Percentiles rank a stretch among this genome's conserved stretches.
These are phyloP conservation scores for Abrostola triplasia DNA, from an alignment of 2,888 invertebrate genomes.

Conservation along the genomic window DNA sequence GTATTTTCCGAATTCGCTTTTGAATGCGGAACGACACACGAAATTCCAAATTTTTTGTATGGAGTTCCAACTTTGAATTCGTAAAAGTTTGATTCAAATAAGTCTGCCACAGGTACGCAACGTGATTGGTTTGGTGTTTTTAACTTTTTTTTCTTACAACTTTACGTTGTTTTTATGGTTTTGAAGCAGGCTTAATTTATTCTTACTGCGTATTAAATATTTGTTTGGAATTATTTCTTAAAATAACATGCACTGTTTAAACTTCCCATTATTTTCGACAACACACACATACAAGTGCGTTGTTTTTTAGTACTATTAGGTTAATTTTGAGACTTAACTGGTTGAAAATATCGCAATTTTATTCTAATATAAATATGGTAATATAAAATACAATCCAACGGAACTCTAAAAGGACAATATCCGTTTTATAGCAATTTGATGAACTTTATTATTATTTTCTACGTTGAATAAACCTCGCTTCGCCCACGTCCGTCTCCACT, in stretches of 20 bases:
- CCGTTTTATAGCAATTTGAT: constrained; percentile 44
- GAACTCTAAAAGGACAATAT: constrained; percentile 42
- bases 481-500: constrained; percentile 12
- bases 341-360: too few relatives aligned
- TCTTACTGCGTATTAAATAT: background rate
- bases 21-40: constrained; percentile 17
- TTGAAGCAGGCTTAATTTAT: background rate
- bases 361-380: constrained; percentile 12
- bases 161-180: background rate
- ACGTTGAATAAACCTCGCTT: constrained; percentile 37
- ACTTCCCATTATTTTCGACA: too few relatives aligned
- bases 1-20: constrained; percentile 8
- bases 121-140: constrained; percentile 15
- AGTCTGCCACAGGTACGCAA: constrained; percentile 7
- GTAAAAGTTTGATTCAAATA: constrained; percentile 17
- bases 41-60: constrained; percentile 25
- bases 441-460: constrained; percentile 49
- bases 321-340: too few relatives aligned
- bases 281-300: too few relatives aligned
- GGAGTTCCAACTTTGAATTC: constrained; percentile 42
- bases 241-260: too few relatives aligned
- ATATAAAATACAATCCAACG: constrained; percentile 5
- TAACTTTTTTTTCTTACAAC: constrained; percentile 1
- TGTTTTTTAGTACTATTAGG: too few relatives aligned
- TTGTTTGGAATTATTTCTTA: background rate